Conservation (phyloP, 1,140 invertebrate species). For the Drosophila tropicalis region DNA sequence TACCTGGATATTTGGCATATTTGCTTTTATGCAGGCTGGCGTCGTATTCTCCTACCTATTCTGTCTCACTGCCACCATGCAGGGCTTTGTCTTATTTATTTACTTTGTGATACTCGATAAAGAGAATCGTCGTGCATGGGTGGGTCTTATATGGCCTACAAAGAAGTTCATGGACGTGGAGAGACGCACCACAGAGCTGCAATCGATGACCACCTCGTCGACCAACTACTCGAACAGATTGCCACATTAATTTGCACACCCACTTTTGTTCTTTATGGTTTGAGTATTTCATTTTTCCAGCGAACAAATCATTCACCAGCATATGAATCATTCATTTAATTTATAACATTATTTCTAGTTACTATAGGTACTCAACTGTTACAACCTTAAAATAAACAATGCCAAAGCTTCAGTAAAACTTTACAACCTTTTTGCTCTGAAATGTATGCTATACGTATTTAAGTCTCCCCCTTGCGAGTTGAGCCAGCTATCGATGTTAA, state of each 20-base stretch:
- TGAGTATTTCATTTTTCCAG: constrained; percentile 1
- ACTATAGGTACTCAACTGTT: not conserved
- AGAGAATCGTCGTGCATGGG: constrained; percentile 85
- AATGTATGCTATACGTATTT: constrained; percentile 9
- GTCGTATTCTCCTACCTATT: constrained; percentile 86
- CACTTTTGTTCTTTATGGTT: not conserved
- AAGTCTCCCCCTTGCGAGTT: not conserved
- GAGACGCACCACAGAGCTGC: constrained; percentile 38
- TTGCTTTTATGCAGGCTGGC: constrained; percentile 84
- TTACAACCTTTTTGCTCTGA: constrained; percentile 1
- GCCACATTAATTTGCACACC: constrained; percentile 19
- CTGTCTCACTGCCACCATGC: constrained; percentile 86
- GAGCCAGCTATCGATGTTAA: not conserved
- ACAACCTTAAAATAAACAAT: constrained; percentile 6
- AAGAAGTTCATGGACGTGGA: constrained; percentile 43
- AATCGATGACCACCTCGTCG: constrained; percentile 58
- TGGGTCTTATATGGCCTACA: constrained; percentile 39
- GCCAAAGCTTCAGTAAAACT: constrained; percentile 13
- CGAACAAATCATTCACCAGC: constrained; percentile 51
- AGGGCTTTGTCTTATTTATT: constrained; percentile 87
- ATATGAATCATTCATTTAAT: constrained; percentile 35
- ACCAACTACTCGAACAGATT: constrained; percentile 49
- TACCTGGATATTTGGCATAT: constrained; percentile 87
- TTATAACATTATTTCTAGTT: constrained; percentile 23
- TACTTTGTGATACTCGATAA: constrained; percentile 87